Evolutionary conservation across 2,113 vertebrate species (phyloP).

Genomic region (Sitta europaea): DNA sequence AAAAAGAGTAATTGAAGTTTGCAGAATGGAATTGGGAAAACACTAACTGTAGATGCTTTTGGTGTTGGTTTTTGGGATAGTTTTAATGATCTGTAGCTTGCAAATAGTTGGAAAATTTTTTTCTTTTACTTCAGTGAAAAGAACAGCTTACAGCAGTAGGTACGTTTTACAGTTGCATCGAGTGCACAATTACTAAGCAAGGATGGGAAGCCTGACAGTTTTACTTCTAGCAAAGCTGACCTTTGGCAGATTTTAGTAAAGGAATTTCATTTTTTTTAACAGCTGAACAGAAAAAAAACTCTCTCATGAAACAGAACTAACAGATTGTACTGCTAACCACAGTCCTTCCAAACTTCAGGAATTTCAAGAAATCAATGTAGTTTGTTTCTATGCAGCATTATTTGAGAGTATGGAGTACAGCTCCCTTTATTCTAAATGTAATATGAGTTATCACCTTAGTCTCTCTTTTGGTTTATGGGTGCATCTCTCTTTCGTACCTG

Average conservation of each 20-base stretch:
- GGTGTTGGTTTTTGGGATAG: not conserved
- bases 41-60: not conserved
- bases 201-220: not conserved
- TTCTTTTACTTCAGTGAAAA: not conserved
- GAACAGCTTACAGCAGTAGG: not conserved
- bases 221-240: not conserved
- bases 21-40: not conserved
- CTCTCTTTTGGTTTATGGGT: not conserved
- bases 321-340: not conserved
- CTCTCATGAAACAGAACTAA: not conserved
- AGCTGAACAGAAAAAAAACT: not conserved
- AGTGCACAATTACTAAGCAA: not conserved
- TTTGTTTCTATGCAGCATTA: not conserved
- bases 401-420: not conserved
- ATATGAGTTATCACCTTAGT: not conserved
- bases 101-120: not conserved
- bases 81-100: conserved; percentile 17
- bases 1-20: conserved; percentile 10
- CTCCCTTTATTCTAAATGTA: not conserved
- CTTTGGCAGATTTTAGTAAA: not conserved
- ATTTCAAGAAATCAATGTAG: not conserved
- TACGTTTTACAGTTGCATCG: not conserved
- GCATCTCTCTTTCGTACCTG: not conserved
- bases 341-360: not conserved
- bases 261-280: not conserved